phyloP scores from a whole-genome alignment of 2,113 vertebrate genomes.

The Semicossyphus pulcher region DNA sequence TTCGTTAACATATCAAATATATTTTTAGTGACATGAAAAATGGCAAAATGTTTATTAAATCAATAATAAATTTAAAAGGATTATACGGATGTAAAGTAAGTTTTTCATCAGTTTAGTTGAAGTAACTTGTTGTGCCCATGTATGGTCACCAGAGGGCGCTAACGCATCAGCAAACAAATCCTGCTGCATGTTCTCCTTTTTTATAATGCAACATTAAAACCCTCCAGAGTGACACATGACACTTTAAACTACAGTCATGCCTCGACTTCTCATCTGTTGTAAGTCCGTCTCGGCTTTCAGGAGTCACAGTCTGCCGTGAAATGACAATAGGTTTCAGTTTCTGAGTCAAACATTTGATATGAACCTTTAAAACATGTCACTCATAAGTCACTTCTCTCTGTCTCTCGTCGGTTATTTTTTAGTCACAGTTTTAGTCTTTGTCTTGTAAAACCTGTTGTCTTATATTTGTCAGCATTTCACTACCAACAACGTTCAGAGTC shows the following conservation, averaged over 20 bases:
- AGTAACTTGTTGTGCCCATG: background rate
- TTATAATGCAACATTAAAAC: background rate
- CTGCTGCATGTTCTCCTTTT: background rate
- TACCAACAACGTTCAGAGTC: background rate
- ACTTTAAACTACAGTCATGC: background rate
- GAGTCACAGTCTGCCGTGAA: background rate
- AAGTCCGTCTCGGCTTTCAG: no score
- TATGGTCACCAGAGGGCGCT: conserved; percentile 15
- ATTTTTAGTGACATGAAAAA: no score
- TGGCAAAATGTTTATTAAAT: no score
- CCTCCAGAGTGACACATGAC: background rate
- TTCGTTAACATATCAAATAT: no score
- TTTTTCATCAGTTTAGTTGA: background rate
- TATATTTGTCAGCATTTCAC: background rate
- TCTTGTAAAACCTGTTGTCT: background rate
- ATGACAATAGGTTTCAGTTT: background rate
- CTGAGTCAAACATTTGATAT: background rate
- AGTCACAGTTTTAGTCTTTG: background rate
- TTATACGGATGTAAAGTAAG: no score
- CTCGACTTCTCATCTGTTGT: background rate
- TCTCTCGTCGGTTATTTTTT: background rate
- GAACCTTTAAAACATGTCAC: no score
- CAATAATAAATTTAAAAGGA: background rate
- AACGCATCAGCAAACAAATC: background rate
- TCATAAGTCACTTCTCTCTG: no score